A percentile compares a stretch with the other conserved stretches of the same genome.
phyloP scores from a whole-genome alignment of 2,113 vertebrate genomes.

The Ariopsis seemanni region DNA sequence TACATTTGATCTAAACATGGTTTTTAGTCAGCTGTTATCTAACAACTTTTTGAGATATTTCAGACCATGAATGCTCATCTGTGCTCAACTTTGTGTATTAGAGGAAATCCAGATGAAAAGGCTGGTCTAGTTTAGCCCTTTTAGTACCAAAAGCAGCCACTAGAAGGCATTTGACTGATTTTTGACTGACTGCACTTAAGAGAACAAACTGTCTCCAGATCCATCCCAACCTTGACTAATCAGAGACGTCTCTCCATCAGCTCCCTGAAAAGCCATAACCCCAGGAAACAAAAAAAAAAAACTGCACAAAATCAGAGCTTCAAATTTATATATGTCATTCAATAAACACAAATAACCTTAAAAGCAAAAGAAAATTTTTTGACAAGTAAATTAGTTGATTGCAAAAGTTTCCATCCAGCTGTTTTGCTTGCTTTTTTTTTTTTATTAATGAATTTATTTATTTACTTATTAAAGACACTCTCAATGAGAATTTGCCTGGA shows the following conservation, averaged over 20 bases:
- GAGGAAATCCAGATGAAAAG: not conserved
- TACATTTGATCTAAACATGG: not conserved
- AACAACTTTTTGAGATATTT: not conserved
- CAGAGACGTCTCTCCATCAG: not conserved
- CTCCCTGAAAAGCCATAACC: no score
- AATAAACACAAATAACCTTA: not conserved
- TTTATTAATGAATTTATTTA: no score
- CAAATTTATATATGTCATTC: not conserved
- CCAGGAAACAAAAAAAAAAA: not conserved
- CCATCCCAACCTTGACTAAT: not conserved
- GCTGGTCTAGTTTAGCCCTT: slow-evolving; percentile 48
- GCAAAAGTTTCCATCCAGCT: not conserved
- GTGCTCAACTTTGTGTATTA: not conserved
- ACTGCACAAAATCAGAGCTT: not conserved
- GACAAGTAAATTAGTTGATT: not conserved
- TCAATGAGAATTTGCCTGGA: no score
- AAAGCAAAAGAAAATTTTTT: not conserved
- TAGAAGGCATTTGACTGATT: slow-evolving; percentile 53
- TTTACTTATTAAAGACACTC: no score
- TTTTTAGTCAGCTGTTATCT: not conserved
- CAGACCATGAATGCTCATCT: not conserved
- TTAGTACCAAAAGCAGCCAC: slow-evolving; percentile 55
- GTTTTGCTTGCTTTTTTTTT: no score
- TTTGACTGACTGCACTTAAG: not conserved
- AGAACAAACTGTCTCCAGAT: not conserved